Conservation (phyloP, 2,888 invertebrate species). For the Tetanocera ferruginea region DNA sequence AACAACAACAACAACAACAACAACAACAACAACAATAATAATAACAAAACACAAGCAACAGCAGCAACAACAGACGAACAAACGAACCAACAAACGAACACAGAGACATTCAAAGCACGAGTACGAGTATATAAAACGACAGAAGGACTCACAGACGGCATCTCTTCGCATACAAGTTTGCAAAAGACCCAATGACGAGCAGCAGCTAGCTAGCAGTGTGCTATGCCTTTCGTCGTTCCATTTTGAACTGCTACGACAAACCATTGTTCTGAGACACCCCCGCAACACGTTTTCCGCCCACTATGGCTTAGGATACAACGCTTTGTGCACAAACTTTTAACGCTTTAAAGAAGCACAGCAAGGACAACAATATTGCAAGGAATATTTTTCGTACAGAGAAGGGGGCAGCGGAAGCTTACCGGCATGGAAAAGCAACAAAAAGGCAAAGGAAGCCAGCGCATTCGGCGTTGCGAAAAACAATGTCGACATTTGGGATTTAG, state of each 20-base stretch:
- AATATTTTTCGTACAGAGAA: no score
- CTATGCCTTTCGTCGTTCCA: no score
- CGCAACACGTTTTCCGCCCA: neutral
- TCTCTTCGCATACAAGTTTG: no score
- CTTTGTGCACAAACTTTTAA: neutral
- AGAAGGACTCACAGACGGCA: neutral
- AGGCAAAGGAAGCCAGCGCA: neutral
- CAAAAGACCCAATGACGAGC: no score
- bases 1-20: neutral
- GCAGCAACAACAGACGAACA: neutral
- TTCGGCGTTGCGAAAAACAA: neutral
- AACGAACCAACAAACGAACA: neutral
- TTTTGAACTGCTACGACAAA: neutral
- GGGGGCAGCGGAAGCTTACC: slow-evolving; percentile 1
- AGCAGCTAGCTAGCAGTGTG: no score
- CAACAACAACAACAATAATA: neutral
- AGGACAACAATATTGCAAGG: neutral
- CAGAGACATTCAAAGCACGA: neutral
- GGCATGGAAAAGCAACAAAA: slow-evolving; percentile 12
- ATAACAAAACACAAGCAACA: neutral
- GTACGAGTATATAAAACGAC: neutral
- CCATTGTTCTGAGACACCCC: neutral
- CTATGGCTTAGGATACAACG: neutral
- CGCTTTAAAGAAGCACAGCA: neutral
- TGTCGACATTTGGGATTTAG: slow-evolving; percentile 11